Conservation (phyloP, 2,113 vertebrate genomes). For the Hiodon alosoides region DNA sequence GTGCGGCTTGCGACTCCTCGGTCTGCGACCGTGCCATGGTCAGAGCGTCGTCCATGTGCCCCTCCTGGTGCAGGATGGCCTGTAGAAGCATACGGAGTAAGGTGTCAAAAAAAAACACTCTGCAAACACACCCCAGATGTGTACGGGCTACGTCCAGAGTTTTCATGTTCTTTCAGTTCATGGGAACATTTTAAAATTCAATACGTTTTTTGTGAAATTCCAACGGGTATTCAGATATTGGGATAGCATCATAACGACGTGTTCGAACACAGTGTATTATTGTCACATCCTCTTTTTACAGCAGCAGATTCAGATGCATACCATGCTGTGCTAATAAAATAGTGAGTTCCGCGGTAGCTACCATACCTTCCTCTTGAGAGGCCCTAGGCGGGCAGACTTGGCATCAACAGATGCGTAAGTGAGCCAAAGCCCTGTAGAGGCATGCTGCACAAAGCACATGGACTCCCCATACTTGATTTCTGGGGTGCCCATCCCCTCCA, state of each 20-base stretch:
- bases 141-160: not conserved
- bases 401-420: constrained; percentile 82
- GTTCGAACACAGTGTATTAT: too few relatives aligned
- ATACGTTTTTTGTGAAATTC: not conserved
- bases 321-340: not conserved
- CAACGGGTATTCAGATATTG: too few relatives aligned
- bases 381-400: constrained; percentile 78
- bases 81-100: constrained; percentile 31
- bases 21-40: constrained; percentile 81
- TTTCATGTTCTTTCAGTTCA: not conserved
- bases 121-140: not conserved
- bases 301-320: not conserved
- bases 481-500: constrained; percentile 86
- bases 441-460: constrained; percentile 85
- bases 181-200: not conserved
- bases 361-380: constrained; percentile 79
- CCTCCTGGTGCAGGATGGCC: constrained; percentile 89
- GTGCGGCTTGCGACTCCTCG: constrained; percentile 81
- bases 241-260: too few relatives aligned
- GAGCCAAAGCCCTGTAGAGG: constrained; percentile 76
- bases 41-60: constrained; percentile 87
- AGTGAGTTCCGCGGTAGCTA: not conserved
- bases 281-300: not conserved
- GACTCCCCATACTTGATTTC: constrained; percentile 93
- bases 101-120: not conserved